Evolutionary conservation across 2,888 invertebrate species (phyloP).

Genomic region (Drosophila merina): DNA sequence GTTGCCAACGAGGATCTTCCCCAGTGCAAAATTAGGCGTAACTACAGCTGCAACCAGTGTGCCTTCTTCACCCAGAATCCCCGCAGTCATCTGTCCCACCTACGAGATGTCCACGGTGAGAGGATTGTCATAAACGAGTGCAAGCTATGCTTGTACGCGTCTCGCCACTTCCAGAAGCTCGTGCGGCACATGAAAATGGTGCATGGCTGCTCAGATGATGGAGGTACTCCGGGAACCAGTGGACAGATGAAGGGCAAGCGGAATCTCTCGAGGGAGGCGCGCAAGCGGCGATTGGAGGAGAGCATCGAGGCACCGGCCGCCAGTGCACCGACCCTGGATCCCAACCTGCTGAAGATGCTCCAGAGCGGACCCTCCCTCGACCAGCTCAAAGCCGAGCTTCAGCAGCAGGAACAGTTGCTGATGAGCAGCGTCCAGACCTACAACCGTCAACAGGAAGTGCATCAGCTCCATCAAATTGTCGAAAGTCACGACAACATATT

Average conservation of each 20-base stretch:
- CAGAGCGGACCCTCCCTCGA: constrained; percentile 64
- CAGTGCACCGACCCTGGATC: not conserved
- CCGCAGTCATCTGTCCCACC: constrained; percentile 91
- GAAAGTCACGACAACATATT: constrained; percentile 61
- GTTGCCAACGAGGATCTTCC: constrained; percentile 86
- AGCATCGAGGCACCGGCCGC: constrained; percentile 47
- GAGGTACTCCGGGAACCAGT: constrained; percentile 79
- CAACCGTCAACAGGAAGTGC: constrained; percentile 75
- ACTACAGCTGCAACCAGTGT: constrained; percentile 92
- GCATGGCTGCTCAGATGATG: constrained; percentile 84
- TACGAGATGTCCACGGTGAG: constrained; percentile 92
- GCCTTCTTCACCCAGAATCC: constrained; percentile 93
- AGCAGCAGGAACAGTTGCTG: constrained; percentile 79
- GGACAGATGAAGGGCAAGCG: constrained; percentile 79
- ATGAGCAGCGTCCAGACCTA: constrained; percentile 64
- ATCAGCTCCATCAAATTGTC: constrained; percentile 57
- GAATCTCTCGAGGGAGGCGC: constrained; percentile 81
- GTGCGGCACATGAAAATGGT: constrained; percentile 93
- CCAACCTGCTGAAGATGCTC: constrained; percentile 12
- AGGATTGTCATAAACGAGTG: constrained; percentile 93
- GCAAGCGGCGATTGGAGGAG: constrained; percentile 81
- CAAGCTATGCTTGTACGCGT: constrained; percentile 94
- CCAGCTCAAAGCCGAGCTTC: constrained; percentile 80
- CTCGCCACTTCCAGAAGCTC: constrained; percentile 93
- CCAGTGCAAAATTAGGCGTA: constrained; percentile 92